These are phyloP conservation scores for Myanophis thanlyinensis DNA, from an alignment of 2,113 vertebrate species.

Conservation along the genomic window DNA sequence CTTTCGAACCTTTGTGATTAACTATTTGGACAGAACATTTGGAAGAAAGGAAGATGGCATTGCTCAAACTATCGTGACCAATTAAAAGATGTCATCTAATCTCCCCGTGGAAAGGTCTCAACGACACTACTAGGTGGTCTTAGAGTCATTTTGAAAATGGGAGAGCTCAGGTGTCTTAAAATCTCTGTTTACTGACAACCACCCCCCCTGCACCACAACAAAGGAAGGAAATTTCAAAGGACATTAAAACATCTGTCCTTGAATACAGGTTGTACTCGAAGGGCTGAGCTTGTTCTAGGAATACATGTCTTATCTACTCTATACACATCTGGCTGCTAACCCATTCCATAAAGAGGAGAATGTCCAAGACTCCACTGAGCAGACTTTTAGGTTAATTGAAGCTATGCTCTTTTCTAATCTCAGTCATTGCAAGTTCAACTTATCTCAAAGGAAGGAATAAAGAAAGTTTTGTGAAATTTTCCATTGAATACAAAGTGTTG, in stretches of 20 bases:
- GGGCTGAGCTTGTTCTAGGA: neutral
- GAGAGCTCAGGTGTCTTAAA: neutral
- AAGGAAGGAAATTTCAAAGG: neutral
- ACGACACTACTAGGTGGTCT: neutral
- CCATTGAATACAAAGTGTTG: neutral
- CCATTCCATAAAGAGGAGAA: neutral
- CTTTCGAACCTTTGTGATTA: constrained; percentile 6
- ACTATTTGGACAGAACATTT: constrained; percentile 9
- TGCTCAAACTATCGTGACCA: neutral
- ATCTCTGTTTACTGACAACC: neutral
- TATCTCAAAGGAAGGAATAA: neutral
- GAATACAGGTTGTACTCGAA: neutral
- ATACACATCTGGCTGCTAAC: neutral
- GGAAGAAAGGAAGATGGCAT: neutral
- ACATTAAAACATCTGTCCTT: neutral
- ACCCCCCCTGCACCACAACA: neutral
- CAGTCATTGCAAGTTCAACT: neutral
- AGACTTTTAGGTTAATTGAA: neutral
- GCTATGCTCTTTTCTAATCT: neutral
- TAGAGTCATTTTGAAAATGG: neutral
- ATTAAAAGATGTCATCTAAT: neutral
- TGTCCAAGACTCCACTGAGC: neutral
- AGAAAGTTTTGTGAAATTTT: neutral
- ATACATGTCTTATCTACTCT: neutral
- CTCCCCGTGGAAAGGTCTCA: neutral